A percentile compares a stretch with the other conserved stretches of the same genome.
phyloP scores from a whole-genome alignment of 2,797 vertebrate genomes.

The Phrynocephalus guinanensis region DNA sequence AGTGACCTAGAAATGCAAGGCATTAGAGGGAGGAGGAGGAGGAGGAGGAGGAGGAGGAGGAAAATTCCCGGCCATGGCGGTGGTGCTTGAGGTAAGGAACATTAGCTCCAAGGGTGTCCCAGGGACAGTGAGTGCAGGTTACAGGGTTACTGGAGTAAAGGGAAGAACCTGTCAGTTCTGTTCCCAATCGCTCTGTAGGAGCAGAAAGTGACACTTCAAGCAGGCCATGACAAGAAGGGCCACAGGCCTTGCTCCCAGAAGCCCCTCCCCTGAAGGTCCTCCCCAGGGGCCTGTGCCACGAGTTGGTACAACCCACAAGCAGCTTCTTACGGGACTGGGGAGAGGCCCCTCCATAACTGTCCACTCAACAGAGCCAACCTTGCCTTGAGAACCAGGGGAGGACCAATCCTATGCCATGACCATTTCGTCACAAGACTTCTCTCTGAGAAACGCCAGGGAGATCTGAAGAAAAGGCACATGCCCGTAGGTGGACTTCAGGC shows the following conservation, averaged over 20 bases:
- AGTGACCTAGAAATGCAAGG: constrained; percentile 26
- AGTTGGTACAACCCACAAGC: no score
- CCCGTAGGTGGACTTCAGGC: no score
- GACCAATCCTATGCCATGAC: not conserved
- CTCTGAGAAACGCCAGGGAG: not conserved
- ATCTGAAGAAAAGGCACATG: not conserved
- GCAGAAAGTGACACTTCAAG: not conserved
- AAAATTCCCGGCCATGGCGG: not conserved
- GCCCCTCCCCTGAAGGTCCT: not conserved
- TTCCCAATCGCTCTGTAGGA: not conserved
- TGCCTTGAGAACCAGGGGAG: not conserved
- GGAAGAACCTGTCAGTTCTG: not conserved
- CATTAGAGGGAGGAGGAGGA: no score
- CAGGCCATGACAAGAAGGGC: not conserved
- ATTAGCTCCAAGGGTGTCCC: not conserved
- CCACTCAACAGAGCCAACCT: no score
- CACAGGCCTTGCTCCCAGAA: not conserved
- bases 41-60: not conserved
- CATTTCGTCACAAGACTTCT: no score
- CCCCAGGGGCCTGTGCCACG: no score
- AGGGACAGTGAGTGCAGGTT: not conserved
- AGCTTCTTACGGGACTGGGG: not conserved
- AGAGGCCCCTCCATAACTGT: not conserved
- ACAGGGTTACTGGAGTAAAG: constrained; percentile 1
- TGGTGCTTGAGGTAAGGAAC: not conserved